Base-by-base conservation (phyloP, 2,113 vertebrate genomes). In the Stictonetta naevosa region DNA sequence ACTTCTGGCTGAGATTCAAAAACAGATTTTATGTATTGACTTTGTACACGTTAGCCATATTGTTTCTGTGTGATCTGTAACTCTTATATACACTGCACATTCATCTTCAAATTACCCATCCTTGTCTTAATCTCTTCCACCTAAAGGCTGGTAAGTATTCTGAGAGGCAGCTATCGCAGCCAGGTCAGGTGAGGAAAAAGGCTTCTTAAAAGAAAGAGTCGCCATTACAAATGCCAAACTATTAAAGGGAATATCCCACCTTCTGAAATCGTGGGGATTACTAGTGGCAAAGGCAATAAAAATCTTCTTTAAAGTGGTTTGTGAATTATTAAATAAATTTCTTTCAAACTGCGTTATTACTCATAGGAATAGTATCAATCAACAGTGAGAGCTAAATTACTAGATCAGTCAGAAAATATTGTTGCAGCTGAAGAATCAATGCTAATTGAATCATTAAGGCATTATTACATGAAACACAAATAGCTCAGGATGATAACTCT, bases 401-500 rank as follows among this genome's bases (percentile, higher is more conserved):
- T 95, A 76, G 91, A 97, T 98, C 96, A 92, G 96, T 93, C 83
- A 96, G 92, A 97, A 98, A 98, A 97, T 97, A 97, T 96, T 97
- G 92, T 96, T 97, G 97, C 96, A 53, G 86, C 91, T 94, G 86
- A 97, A 97, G 96, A 97, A 97, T 98, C 97, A 71, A 97, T 97
- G 96, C 94, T 98, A 98, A 98, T 97, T 96, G 97, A 97, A 97
- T 98, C 96, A 97, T 98, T 98, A 97, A 93, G 88, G 91, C 96
- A 92, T 97, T 97, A 96, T 96, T 96, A 95, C 87, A 90, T 59
- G 91, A 91, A 96, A 86, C 77, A 83, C 91, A 96, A 95, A 96
- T 93, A 95, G 86, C 94, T 96, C 66, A n/a, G 60, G 82, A 90
- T 88, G 92, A 78, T 92, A 79, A 71, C 59, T 95, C 86, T 92